Percentiles rank a stretch among this genome's conserved stretches.
Evolutionary conservation across 2,797 vertebrate species (phyloP).

Genomic region (Chaunax sp.): DNA sequence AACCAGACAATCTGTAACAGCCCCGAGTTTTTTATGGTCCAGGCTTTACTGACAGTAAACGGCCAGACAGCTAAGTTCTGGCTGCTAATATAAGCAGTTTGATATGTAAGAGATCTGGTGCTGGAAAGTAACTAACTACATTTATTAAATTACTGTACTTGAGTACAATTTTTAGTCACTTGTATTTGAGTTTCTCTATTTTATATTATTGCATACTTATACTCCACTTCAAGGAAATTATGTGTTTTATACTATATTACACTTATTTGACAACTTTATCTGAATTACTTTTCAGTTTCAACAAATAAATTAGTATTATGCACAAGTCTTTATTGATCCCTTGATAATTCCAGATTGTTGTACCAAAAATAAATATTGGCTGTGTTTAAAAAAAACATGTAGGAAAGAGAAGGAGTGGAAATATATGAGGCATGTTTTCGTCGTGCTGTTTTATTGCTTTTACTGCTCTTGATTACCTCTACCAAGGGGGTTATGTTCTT

Average conservation of each 20-base stretch:
- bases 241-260: too few species aligned
- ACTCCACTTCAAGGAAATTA: neutral
- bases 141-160: too few species aligned
- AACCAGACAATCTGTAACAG: neutral
- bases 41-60: too few species aligned
- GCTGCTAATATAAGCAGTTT: neutral
- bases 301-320: neutral
- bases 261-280: too few species aligned
- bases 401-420: neutral
- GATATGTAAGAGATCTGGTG: too few species aligned
- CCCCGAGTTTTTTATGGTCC: constrained; percentile 1
- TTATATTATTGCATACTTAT: too few species aligned
- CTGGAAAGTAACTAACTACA: neutral
- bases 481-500: too few species aligned
- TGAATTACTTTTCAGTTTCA: neutral
- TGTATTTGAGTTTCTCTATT: too few species aligned
- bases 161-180: too few species aligned
- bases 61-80: too few species aligned
- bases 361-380: neutral
- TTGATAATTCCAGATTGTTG: neutral
- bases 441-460: neutral
- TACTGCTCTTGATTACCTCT: neutral
- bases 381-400: neutral
- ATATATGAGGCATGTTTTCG: neutral
- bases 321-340: neutral